These are phyloP conservation scores for Agrochola lychnidis DNA, from an alignment of 2,888 invertebrate species.

Conservation along the genomic window DNA sequence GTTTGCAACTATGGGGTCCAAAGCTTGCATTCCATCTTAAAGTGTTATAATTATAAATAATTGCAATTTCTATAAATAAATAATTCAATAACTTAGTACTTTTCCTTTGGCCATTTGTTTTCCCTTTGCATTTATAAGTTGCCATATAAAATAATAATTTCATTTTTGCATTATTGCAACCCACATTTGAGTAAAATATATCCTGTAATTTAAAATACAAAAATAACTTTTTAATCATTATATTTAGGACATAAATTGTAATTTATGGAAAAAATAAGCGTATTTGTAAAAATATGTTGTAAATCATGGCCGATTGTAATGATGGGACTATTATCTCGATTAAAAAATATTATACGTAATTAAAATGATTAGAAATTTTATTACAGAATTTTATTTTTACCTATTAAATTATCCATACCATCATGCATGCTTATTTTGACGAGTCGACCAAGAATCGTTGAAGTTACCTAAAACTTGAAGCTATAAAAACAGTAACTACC, in stretches of 20 bases:
- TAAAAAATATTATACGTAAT: conserved; percentile 79
- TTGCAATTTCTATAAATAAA: conserved; percentile 11
- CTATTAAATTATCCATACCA: not conserved
- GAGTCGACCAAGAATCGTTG: too few species aligned
- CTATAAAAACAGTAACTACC: not conserved
- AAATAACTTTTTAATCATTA: conserved; percentile 62
- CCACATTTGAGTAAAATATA: conserved; percentile 48
- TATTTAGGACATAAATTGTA: conserved; percentile 68
- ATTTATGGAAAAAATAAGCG: conserved; percentile 67
- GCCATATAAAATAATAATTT: conserved; percentile 64
- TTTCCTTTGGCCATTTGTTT: conserved; percentile 41
- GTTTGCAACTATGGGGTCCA: conserved; percentile 47
- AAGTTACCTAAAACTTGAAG: not conserved
- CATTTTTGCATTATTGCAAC: conserved; percentile 37
- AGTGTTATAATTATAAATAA: not conserved
- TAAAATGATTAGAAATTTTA: conserved; percentile 77
- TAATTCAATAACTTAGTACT: not conserved
- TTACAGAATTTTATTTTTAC: conserved; percentile 57
- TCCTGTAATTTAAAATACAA: conserved; percentile 53
- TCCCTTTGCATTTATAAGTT: conserved; percentile 68
- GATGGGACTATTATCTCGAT: conserved; percentile 67
- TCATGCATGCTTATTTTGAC: not conserved
- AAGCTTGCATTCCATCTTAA: conserved; percentile 35
- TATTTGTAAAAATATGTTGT: conserved; percentile 74
- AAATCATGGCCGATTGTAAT: conserved; percentile 76